phyloP scores from a whole-genome alignment of 2,797 vertebrate genomes.

The Astyanax mexicanus region DNA sequence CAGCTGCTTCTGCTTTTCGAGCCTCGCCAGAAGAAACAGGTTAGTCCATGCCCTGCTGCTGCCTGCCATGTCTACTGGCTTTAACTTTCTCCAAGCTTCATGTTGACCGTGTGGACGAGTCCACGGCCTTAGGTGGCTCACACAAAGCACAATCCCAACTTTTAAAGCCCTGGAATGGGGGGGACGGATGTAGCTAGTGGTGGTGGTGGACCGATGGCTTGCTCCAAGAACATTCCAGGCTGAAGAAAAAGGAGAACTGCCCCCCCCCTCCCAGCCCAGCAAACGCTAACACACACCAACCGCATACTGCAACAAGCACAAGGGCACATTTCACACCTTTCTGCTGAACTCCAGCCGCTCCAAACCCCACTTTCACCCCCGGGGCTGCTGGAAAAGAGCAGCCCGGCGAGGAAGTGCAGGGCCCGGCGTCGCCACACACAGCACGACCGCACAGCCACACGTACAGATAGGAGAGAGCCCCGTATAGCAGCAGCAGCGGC shows the following conservation, averaged over 20 bases:
- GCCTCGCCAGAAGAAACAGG: conserved; percentile 42
- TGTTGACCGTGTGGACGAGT: conserved; percentile 55
- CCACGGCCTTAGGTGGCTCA: conserved; percentile 22
- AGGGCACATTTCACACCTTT: conserved; percentile 58
- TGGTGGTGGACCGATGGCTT: conserved; percentile 65
- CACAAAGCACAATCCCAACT: conserved; percentile 63
- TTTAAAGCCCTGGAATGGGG: conserved; percentile 65
- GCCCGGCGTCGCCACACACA: conserved; percentile 79
- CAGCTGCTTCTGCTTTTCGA: conserved; percentile 30
- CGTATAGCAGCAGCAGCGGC: too few relatives aligned
- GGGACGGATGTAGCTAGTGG: conserved; percentile 21
- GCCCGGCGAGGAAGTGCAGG: conserved; percentile 76
- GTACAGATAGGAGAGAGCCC: conserved; percentile 73
- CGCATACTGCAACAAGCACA: conserved; percentile 45
- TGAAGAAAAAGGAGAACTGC: conserved; percentile 60
- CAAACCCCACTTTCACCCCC: conserved; percentile 64
- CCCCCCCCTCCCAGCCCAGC: conserved; percentile 60
- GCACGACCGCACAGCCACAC: conserved; percentile 45
- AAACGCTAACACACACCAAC: conserved; percentile 64
- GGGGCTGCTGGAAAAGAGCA: conserved; percentile 45
- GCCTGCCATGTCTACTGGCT: conserved; percentile 36
- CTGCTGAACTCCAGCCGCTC: conserved; percentile 46
- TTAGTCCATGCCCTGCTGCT: conserved; percentile 53
- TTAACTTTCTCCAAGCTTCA: conserved; percentile 62
- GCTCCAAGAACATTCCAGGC: conserved; percentile 70